These are phyloP conservation scores for Rhincodon typus DNA, from an alignment of 2,797 vertebrate genomes.

Conservation along the genomic window DNA sequence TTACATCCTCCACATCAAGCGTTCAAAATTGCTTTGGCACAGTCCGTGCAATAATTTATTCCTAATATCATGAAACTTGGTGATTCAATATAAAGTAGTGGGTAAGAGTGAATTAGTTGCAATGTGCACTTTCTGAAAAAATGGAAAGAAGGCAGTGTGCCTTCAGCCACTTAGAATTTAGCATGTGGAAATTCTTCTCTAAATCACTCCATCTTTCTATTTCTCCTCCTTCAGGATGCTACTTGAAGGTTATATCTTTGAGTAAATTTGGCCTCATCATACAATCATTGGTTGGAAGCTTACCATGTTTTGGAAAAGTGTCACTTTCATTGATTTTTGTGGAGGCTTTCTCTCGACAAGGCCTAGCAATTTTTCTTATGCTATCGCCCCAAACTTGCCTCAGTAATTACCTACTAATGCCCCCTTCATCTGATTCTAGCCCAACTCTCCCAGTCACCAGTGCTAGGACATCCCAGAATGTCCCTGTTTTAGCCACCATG, in stretches of 20 bases:
- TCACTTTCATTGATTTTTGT: no score
- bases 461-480: no score
- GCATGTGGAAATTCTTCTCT: neutral
- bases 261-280: neutral
- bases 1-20: neutral
- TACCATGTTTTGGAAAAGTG: no score
- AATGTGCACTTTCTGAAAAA: neutral
- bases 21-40: neutral
- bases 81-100: neutral
- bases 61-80: neutral
- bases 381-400: no score
- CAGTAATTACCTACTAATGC: no score
- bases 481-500: no score
- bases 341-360: no score
- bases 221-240: neutral
- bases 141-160: neutral
- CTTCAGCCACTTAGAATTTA: neutral
- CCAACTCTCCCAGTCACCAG: no score
- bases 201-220: neutral
- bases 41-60: neutral
- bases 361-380: no score
- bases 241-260: neutral
- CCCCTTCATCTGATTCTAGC: no score
- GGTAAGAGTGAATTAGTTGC: neutral
- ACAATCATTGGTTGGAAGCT: no score